Evolutionary conservation across 1,140 invertebrate genomes (phyloP).

Genomic region (Pygmarrhopalites habei): DNA sequence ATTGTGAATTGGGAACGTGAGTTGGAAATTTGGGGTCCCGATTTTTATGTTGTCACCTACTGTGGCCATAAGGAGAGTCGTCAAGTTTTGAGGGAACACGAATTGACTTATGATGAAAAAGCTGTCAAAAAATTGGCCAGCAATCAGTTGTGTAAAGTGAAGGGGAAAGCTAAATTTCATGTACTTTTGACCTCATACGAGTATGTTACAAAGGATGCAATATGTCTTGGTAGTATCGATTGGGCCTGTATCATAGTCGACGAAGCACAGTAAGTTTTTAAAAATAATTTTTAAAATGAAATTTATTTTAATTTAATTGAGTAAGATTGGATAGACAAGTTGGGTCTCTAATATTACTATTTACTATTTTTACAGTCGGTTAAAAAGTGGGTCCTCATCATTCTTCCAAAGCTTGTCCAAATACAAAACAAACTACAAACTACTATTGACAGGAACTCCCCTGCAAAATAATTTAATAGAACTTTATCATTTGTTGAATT

Average conservation of each 20-base stretch:
- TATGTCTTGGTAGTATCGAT: slow-evolving; percentile 94
- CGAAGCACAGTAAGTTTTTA: no score
- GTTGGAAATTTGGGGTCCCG: slow-evolving; percentile 7
- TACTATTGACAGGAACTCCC: slow-evolving; percentile 96
- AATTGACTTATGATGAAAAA: slow-evolving; percentile 67
- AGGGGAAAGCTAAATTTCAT: slow-evolving; percentile 89
- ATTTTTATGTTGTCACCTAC: slow-evolving; percentile 60
- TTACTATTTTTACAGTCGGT: slow-evolving; percentile 94
- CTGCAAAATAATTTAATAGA: slow-evolving; percentile 99
- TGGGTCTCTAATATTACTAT: no score
- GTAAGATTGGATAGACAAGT: no score
- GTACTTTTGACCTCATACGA: slow-evolving; percentile 97
- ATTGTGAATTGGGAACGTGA: slow-evolving; percentile 12
- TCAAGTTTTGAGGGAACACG: slow-evolving; percentile 91
- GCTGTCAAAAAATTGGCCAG: slow-evolving; percentile 52
- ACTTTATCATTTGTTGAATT: slow-evolving; percentile 96
- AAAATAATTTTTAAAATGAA: no score
- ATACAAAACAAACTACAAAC: slow-evolving; percentile 92
- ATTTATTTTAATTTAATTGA: no score
- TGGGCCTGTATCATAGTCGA: slow-evolving; percentile 98
- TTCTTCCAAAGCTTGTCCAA: slow-evolving; percentile 91
- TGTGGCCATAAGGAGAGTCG: slow-evolving; percentile 95
- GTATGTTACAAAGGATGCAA: slow-evolving; percentile 91
- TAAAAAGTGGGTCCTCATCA: slow-evolving; percentile 99
- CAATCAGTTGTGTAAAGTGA: slow-evolving; percentile 37